Evolutionary conservation across 1,140 invertebrate genomes (phyloP).

Genomic region (Gonatopus flavifemur): DNA sequence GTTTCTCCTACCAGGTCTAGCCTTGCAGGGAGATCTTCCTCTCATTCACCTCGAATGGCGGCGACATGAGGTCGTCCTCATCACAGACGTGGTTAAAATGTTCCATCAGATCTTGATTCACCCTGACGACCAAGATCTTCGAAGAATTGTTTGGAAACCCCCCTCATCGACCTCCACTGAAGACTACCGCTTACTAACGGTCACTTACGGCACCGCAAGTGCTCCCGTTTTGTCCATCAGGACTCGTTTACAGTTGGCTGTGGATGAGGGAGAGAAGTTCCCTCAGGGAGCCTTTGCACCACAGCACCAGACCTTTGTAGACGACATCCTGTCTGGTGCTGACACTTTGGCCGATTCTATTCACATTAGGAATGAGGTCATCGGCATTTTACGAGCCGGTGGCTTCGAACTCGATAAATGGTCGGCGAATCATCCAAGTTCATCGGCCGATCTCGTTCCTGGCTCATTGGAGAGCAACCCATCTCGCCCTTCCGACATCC

Average conservation of each 20-base stretch:
- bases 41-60: background rate
- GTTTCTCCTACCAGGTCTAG: background rate
- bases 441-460: background rate
- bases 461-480: background rate
- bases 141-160: background rate
- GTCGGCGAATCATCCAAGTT: too few relatives aligned
- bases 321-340: too few relatives aligned
- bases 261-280: background rate
- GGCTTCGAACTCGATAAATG: background rate
- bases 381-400: background rate
- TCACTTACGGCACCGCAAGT: background rate
- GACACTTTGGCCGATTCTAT: background rate
- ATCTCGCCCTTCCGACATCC: background rate
- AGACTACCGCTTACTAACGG: background rate
- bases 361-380: background rate
- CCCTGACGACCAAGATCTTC: too few relatives aligned
- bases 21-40: background rate
- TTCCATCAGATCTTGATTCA: too few relatives aligned
- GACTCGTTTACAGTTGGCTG: background rate
- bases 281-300: too few relatives aligned
- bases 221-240: background rate
- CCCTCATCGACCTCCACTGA: background rate
- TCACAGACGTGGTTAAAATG: background rate
- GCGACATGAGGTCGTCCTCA: background rate
- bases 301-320: background rate